These are phyloP conservation scores for Leptinotarsa undecemlineata DNA, from an alignment of 1,140 invertebrate species.

Conservation along the genomic window DNA sequence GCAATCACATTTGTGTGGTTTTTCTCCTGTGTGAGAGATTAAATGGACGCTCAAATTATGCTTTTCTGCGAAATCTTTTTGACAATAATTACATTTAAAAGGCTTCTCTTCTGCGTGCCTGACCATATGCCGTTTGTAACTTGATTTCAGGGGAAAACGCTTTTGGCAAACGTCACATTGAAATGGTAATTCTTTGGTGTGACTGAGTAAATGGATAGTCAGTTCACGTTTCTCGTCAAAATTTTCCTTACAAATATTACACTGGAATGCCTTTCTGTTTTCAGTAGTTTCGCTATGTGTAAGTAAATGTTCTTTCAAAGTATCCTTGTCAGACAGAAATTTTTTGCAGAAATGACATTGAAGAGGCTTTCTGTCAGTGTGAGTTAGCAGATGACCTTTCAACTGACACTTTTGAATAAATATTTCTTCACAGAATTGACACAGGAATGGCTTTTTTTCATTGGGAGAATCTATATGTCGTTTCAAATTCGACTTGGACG, in stretches of 20 bases:
- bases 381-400: conserved; percentile 9
- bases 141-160: conserved; percentile 66
- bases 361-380: not conserved
- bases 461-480: not conserved
- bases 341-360: conserved; percentile 14
- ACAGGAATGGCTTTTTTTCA: not conserved
- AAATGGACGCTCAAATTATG: too few species aligned
- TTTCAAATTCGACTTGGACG: not conserved
- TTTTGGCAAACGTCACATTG: conserved; percentile 61
- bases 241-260: conserved; percentile 58
- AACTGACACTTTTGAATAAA: conserved; percentile 11
- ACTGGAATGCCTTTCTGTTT: conserved; percentile 66
- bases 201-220: conserved; percentile 50
- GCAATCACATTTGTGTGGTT: too few species aligned
- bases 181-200: conserved; percentile 54
- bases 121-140: conserved; percentile 32
- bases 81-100: conserved; percentile 22
- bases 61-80: too few species aligned
- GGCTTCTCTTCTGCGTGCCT: conserved; percentile 45
- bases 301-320: conserved; percentile 41
- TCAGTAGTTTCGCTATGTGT: conserved; percentile 71
- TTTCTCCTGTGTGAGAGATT: too few species aligned
- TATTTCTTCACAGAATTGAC: not conserved
- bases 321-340: conserved; percentile 29
- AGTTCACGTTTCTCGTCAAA: conserved; percentile 43